Percentiles rank a stretch among this genome's conserved stretches.
phyloP scores from a whole-genome alignment of 2,888 invertebrate species.

The Tineola bisselliella region DNA sequence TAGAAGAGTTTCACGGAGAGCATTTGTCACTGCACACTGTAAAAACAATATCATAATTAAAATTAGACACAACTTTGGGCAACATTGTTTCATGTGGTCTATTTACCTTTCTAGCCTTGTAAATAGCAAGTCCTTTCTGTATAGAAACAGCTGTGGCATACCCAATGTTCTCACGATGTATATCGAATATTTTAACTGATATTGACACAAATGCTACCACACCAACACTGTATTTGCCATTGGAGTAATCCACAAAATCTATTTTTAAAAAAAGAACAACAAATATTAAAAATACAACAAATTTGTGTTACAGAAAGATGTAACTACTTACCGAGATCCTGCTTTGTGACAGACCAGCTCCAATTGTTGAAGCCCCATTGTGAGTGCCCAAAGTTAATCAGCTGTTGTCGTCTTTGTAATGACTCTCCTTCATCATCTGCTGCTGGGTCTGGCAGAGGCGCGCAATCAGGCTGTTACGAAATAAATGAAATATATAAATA shows the following conservation, averaged over 20 bases:
- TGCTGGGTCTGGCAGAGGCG: constrained; percentile 12
- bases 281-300: neutral
- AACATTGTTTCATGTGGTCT: neutral
- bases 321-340: constrained; percentile 46
- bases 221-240: constrained; percentile 51
- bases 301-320: no score
- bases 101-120: constrained; percentile 53
- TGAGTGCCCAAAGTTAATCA: constrained; percentile 58
- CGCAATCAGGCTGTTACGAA: constrained; percentile 31
- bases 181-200: constrained; percentile 47
- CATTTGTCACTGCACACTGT: constrained; percentile 58
- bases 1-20: constrained; percentile 51
- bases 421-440: constrained; percentile 38
- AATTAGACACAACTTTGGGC: neutral
- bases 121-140: constrained; percentile 52
- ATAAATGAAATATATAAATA: neutral
- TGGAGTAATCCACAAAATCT: constrained; percentile 55
- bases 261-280: constrained; percentile 21
- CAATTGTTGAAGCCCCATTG: constrained; percentile 65
- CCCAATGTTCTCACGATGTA: constrained; percentile 58
- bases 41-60: constrained; percentile 15
- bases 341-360: constrained; percentile 60
- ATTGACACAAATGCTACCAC: constrained; percentile 55
- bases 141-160: constrained; percentile 47
- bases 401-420: constrained; percentile 42